phyloP scores from a whole-genome alignment of 2,113 vertebrate species.

The Petaurus breviceps region DNA sequence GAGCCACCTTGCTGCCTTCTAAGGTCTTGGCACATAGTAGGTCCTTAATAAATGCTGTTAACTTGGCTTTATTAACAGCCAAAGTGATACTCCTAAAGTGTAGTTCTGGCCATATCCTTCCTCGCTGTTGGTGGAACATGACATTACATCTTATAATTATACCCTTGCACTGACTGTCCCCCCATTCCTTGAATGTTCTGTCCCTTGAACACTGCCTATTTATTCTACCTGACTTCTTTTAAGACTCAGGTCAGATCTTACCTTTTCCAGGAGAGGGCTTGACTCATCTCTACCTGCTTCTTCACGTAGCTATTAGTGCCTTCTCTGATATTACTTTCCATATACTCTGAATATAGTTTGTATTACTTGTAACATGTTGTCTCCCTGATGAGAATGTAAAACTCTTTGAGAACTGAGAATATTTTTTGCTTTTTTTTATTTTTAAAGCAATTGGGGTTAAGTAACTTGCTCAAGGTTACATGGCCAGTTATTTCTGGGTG shows the following conservation, averaged over 20 bases:
- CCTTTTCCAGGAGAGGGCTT: not conserved
- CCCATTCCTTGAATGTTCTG: too few relatives aligned
- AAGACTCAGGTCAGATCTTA: not conserved
- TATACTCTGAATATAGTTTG: not conserved
- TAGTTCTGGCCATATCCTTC: too few relatives aligned
- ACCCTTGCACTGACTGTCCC: not conserved
- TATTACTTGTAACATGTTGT: not conserved
- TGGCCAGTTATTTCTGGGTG: too few relatives aligned
- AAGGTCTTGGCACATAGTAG: too few relatives aligned
- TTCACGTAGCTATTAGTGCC: not conserved
- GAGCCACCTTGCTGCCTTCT: not conserved
- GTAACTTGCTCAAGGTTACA: too few relatives aligned
- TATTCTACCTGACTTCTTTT: not conserved
- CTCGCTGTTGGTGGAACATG: not conserved
- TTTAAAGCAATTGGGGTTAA: too few relatives aligned
- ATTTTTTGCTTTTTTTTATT: not conserved
- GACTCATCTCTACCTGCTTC: not conserved
- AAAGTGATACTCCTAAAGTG: too few relatives aligned
- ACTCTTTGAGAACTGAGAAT: constrained; percentile 12
- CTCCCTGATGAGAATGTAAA: not conserved
- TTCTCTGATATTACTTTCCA: not conserved
- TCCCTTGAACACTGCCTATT: too few relatives aligned
- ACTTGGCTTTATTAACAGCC: too few relatives aligned
- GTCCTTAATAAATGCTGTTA: too few relatives aligned
- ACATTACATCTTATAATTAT: not conserved